Percentiles rank a stretch among this genome's conserved stretches.
phyloP scores from a whole-genome alignment of 2,888 invertebrate species.

The Muscina levida region DNA sequence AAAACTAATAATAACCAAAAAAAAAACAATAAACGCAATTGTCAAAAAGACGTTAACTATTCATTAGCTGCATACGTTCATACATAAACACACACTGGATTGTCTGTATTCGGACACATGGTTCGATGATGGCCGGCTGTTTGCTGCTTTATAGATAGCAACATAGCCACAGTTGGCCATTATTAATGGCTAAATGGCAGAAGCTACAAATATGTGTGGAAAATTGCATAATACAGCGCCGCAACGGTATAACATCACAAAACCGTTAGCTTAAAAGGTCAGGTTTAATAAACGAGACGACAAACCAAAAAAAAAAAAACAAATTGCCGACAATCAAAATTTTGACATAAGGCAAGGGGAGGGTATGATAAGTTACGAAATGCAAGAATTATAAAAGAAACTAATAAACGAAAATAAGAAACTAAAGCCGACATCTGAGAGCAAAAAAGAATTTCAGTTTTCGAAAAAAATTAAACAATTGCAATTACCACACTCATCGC shows the following conservation, averaged over 20 bases:
- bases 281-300: conserved; percentile 46
- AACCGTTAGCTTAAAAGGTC: conserved; percentile 58
- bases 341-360: not conserved
- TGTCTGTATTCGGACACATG: too few species aligned
- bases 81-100: too few species aligned
- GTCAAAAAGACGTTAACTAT: too few species aligned
- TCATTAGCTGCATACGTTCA: too few species aligned
- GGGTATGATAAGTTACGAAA: not conserved
- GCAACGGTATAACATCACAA: conserved; percentile 30
- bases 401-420: too few species aligned
- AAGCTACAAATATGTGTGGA: conserved; percentile 26
- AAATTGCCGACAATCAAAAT: not conserved
- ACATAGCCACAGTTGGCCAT: conserved; percentile 7
- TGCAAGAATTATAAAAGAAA: too few species aligned
- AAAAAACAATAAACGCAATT: too few species aligned
- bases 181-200: conserved; percentile 26
- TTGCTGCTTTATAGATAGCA: not conserved
- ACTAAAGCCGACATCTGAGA: too few species aligned
- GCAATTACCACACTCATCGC: too few species aligned
- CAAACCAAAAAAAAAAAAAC: not conserved
- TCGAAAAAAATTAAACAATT: too few species aligned
- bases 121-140: not conserved
- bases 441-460: too few species aligned
- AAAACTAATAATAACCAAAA: too few species aligned
- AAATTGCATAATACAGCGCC: conserved; percentile 24